Conservation (phyloP, 2,797 vertebrate species). For the Oreortyx pictus region DNA sequence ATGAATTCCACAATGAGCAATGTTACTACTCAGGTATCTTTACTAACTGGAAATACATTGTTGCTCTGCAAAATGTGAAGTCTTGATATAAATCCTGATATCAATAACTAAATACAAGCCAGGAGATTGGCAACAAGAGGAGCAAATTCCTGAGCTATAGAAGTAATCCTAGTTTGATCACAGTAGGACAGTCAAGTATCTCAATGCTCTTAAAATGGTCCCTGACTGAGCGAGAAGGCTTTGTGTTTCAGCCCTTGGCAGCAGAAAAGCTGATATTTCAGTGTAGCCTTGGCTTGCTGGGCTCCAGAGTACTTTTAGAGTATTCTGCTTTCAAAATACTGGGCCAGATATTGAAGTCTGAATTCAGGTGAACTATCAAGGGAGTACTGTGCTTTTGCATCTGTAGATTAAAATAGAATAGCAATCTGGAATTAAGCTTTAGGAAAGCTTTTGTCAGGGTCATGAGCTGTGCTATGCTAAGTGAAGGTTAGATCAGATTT, state of each 20-base stretch:
- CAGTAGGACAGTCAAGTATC: background rate
- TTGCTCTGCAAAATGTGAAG: background rate
- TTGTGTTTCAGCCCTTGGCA: fast-evolving
- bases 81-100: background rate
- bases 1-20: constrained; percentile 20
- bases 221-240: background rate
- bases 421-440: background rate
- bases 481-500: background rate
- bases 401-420: background rate
- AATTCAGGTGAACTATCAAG: background rate
- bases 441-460: background rate
- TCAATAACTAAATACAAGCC: background rate
- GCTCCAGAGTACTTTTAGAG: background rate
- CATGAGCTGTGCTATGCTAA: background rate
- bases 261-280: background rate
- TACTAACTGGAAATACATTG: constrained; percentile 36
- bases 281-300: background rate
- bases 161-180: background rate
- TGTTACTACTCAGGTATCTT: background rate
- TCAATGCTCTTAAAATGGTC: background rate
- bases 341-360: background rate
- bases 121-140: background rate
- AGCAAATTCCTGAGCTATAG: background rate
- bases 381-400: background rate
- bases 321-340: background rate